Evolutionary conservation across 1,140 invertebrate genomes (phyloP), one percentile per base, ranked within the genome.

Genomic region (Drosophila jambulina): DNA sequence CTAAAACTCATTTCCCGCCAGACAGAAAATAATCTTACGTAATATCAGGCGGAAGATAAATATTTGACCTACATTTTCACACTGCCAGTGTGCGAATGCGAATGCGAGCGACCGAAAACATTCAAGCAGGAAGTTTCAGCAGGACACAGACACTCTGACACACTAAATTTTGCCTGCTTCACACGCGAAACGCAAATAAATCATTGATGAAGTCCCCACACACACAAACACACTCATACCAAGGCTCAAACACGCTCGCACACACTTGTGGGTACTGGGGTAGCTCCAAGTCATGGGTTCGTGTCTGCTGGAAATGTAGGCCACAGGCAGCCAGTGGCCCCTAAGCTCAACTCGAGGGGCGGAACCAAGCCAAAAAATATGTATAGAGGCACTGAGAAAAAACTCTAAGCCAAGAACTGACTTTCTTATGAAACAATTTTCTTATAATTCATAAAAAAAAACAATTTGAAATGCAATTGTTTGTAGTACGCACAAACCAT

Each of bases 151-250:
- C 71, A 75, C 51, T 69, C 40, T 71, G 59, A 49, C 54, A 51
- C 70, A 71, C 45, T 49, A 49, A 13, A 62, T 60, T 78, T 61
- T 57, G 75, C 63, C 43, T 62, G 75, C 71, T 68, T 54, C 77
- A 80, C 84, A 88, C 84, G 84, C 84, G 84, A 88, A 78, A 88
- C 69, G 61, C 84, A 76, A 88, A 88, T 88, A 88, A 88, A 88
- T 88, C 84, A 88, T 88, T 88, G 84, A 88, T 88, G 84, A 80
- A 68, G 77, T 64, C 69, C 69, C 67, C 75, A 23, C 53, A 48
- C 21, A 38, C 0, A 36, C 19, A 57, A 23, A 59, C 40, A 53
- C 62, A 45, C 32, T 51, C 38, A 21, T 56, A 67, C 34, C 13
- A 25, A 25, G 9, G 43, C 43, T 32, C 49, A 53, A 9, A 27